Percentiles rank a stretch among this genome's conserved stretches.
These are phyloP conservation scores for Morpho deidamia DNA, from an alignment of 2,888 invertebrate species.

Conservation along the genomic window DNA sequence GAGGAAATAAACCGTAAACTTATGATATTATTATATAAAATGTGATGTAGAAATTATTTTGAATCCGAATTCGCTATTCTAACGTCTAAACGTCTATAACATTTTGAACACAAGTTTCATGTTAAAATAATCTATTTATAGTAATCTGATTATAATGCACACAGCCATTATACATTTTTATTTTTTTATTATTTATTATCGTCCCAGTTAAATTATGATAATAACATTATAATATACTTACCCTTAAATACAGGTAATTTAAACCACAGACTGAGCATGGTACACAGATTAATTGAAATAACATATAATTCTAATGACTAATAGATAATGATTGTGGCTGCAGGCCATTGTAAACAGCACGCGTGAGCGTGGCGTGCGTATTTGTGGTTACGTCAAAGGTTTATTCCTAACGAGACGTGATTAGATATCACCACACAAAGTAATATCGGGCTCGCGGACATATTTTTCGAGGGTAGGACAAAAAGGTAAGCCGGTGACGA, in stretches of 20 bases:
- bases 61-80: too few species aligned
- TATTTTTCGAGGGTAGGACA: slow-evolving; percentile 55
- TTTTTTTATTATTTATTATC: too few species aligned
- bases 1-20: slow-evolving; percentile 42
- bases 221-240: not conserved
- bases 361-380: not conserved
- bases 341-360: not conserved
- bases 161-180: too few species aligned
- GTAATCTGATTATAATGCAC: too few species aligned
- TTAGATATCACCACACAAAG: slow-evolving; percentile 30
- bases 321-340: slow-evolving; percentile 15
- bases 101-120: not conserved
- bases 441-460: slow-evolving; percentile 45
- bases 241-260: slow-evolving; percentile 15
- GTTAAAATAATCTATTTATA: too few species aligned
- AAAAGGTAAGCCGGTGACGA: slow-evolving; percentile 59
- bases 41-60: not conserved
- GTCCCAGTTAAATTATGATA: too few species aligned
- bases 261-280: slow-evolving; percentile 19
- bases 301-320: slow-evolving; percentile 15
- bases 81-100: too few species aligned
- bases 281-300: slow-evolving; percentile 24
- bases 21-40: slow-evolving; percentile 25
- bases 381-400: slow-evolving; percentile 17
- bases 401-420: slow-evolving; percentile 13